A percentile compares a stretch with the other conserved stretches of the same genome.
phyloP scores from a whole-genome alignment of 2,797 vertebrate genomes.

The Podarcis lilfordi region DNA sequence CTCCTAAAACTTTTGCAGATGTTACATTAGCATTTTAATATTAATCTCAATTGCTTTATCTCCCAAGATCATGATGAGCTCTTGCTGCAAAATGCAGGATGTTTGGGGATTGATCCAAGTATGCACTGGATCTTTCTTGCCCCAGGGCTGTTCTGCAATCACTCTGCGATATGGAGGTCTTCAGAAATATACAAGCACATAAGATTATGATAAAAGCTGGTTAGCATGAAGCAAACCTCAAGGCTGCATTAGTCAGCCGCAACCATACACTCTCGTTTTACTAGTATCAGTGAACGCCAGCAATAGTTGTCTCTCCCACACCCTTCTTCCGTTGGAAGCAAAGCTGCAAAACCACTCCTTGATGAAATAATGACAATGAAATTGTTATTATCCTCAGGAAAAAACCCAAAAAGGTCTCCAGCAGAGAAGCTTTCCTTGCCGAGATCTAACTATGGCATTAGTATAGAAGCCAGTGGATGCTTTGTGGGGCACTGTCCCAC shows the following conservation, averaged over 20 bases:
- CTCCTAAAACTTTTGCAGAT: conserved; percentile 21
- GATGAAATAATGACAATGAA: neutral
- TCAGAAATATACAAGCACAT: conserved; percentile 54
- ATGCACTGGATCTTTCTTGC: conserved; percentile 6
- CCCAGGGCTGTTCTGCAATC: neutral
- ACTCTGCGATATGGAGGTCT: conserved; percentile 19
- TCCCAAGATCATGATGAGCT: conserved; percentile 24
- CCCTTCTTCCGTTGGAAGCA: conserved; percentile 64
- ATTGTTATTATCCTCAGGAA: conserved; percentile 25
- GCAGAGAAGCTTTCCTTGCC: neutral
- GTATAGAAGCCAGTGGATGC: neutral
- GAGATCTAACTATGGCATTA: neutral
- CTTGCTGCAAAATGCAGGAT: neutral
- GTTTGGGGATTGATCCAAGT: conserved; percentile 2
- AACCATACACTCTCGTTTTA: conserved; percentile 51
- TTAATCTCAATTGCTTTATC: neutral
- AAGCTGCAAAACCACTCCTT: conserved; percentile 39
- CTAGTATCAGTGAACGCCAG: conserved; percentile 32
- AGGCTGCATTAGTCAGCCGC: conserved; percentile 64
- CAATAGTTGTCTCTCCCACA: conserved; percentile 10
- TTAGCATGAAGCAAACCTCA: conserved; percentile 45
- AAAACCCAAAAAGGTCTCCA: neutral
- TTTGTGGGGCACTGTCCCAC: too few relatives aligned
- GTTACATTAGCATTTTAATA: conserved; percentile 42
- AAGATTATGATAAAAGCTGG: conserved; percentile 43